Evolutionary conservation across 2,888 invertebrate genomes (phyloP).

Genomic region (Eristalinus aeneus): DNA sequence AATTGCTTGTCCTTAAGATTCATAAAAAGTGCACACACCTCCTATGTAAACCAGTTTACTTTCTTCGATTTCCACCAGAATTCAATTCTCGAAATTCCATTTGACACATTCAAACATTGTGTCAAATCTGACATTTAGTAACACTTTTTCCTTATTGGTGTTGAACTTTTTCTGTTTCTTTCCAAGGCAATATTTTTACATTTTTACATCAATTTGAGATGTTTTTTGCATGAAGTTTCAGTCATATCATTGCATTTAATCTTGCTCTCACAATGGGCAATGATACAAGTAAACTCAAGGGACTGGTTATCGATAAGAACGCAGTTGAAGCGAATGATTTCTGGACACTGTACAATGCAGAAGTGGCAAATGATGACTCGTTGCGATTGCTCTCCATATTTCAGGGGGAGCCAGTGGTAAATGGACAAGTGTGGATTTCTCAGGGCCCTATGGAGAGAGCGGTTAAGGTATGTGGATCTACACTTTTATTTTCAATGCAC

Average conservation of each 20-base stretch:
- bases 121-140: slow-evolving; percentile 49
- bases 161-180: not conserved
- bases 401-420: slow-evolving; percentile 86
- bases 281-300: slow-evolving; percentile 87
- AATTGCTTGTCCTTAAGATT: not conserved
- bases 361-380: slow-evolving; percentile 79
- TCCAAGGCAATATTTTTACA: not conserved
- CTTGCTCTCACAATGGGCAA: slow-evolving; percentile 85
- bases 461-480: slow-evolving; percentile 83
- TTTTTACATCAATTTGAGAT: slow-evolving; percentile 7
- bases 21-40: not conserved
- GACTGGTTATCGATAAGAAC: slow-evolving; percentile 87
- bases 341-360: slow-evolving; percentile 85
- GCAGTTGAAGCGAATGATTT: slow-evolving; percentile 89
- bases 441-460: slow-evolving; percentile 88
- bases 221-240: slow-evolving; percentile 11
- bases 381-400: slow-evolving; percentile 87
- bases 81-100: slow-evolving; percentile 12
- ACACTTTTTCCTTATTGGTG: not conserved
- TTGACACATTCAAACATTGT: slow-evolving; percentile 28
- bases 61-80: not conserved
- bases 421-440: slow-evolving; percentile 84
- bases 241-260: not conserved
- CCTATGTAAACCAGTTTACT: not conserved
- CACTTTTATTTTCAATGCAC: slow-evolving; percentile 7